Conservation (phyloP, 2,113 vertebrate genomes). For the Eulacestoma nigropectus region DNA sequence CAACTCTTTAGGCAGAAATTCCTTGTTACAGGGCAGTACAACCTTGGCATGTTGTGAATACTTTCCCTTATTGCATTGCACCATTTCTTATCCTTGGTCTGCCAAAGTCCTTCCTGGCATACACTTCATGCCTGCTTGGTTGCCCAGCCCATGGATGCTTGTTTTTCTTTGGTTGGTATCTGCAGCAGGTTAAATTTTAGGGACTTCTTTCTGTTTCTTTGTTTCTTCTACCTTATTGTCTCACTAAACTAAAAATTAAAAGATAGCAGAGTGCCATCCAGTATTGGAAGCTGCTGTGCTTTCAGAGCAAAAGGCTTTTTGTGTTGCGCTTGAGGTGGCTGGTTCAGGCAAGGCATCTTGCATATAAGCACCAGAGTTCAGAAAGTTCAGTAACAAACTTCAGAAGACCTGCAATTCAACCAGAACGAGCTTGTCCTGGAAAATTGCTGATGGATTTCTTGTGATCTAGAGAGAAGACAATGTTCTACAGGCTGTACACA, state of each 20-base stretch:
- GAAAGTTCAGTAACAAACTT: neutral
- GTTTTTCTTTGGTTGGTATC: neutral
- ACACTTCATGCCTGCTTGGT: neutral
- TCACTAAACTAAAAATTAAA: neutral
- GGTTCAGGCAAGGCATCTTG: neutral
- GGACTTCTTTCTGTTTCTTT: neutral
- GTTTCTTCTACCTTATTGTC: neutral
- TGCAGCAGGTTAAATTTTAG: neutral
- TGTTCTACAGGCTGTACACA: neutral
- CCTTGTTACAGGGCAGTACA: neutral
- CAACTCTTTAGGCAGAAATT: neutral
- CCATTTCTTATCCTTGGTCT: neutral
- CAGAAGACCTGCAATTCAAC: neutral
- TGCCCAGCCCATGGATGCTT: neutral
- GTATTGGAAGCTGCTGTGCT: neutral
- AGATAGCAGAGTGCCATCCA: neutral
- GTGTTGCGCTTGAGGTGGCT: neutral
- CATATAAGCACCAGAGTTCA: neutral
- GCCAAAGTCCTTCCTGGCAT: neutral
- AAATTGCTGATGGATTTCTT: neutral
- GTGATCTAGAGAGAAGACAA: neutral
- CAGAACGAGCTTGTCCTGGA: neutral
- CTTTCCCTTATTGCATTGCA: fast-evolving
- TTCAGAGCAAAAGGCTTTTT: neutral
- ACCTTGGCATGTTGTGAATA: neutral